These are phyloP conservation scores for Acrocephalus arundinaceus DNA, from an alignment of 2,113 vertebrate species.

Conservation along the genomic window DNA sequence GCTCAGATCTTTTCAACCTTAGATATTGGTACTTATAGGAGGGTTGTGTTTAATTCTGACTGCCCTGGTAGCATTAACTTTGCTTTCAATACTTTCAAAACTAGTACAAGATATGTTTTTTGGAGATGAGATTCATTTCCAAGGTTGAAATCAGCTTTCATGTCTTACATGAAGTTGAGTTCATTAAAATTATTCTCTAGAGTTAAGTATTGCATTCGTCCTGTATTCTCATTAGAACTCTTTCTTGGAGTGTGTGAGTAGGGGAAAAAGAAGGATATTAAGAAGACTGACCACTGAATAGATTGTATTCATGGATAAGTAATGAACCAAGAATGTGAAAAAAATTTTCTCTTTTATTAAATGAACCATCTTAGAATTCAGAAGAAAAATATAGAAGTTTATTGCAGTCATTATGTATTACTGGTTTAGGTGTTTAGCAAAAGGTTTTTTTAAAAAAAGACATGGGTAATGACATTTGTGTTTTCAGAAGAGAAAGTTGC, in stretches of 20 bases:
- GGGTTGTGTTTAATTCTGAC: not conserved
- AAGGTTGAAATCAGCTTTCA: not conserved
- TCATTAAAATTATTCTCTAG: not conserved
- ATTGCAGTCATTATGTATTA: not conserved
- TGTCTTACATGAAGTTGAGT: not conserved
- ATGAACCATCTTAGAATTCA: not conserved
- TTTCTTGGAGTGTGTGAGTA: not conserved
- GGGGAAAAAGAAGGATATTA: not conserved
- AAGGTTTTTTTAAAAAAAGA: not conserved
- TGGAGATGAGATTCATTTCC: not conserved
- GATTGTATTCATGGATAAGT: not conserved
- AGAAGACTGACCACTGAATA: not conserved
- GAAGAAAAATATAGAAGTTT: not conserved
- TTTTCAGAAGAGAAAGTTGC: not conserved
- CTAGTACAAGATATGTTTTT: not conserved
- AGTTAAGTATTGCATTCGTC: not conserved
- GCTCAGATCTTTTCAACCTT: not conserved
- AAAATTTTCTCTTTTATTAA: not conserved
- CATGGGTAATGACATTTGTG: not conserved
- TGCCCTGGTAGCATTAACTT: not conserved
- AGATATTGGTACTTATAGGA: not conserved
- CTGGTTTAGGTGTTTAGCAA: not conserved
- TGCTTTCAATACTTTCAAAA: not conserved
- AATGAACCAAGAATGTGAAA: not conserved
- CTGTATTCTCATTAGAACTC: not conserved